These are phyloP conservation scores for Vespertilio murinus DNA, from an alignment of 2,797 vertebrate genomes.

Conservation along the genomic window DNA sequence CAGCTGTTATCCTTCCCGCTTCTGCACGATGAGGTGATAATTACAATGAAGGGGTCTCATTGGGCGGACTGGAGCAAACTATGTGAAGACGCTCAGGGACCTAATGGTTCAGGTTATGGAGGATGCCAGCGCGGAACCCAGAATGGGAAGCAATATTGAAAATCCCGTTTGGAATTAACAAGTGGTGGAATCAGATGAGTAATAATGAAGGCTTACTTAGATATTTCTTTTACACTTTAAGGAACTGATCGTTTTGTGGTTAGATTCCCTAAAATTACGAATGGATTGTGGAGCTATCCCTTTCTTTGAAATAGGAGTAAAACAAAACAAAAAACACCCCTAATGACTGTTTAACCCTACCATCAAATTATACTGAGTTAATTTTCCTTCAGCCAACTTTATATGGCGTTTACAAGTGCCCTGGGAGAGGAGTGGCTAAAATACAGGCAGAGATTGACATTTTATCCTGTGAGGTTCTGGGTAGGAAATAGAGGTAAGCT, in stretches of 20 bases:
- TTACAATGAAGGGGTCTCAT: constrained; percentile 1
- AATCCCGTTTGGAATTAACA: constrained; percentile 46
- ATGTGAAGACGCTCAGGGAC: neutral
- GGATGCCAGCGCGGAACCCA: constrained; percentile 6
- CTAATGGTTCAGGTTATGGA: constrained; percentile 19
- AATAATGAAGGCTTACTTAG: neutral
- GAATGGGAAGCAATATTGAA: constrained; percentile 16
- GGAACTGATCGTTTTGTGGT: constrained; percentile 30
- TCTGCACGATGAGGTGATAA: constrained; percentile 33
- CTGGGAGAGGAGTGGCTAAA: neutral
- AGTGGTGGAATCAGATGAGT: neutral
- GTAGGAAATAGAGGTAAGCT: neutral
- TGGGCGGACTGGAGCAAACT: neutral
- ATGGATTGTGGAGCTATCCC: neutral
- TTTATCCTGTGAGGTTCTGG: constrained; percentile 1
- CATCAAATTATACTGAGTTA: constrained; percentile 14
- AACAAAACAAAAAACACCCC: neutral
- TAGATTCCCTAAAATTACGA: neutral
- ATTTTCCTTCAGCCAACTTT: neutral
- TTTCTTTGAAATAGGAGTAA: constrained; percentile 6
- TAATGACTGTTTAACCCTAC: neutral
- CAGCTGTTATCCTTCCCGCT: constrained; percentile 19
- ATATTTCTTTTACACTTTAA: neutral
- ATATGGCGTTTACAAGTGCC: constrained; percentile 32
- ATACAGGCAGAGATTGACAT: neutral